Percentiles rank a stretch among this genome's conserved stretches.
phyloP scores from a whole-genome alignment of 2,888 invertebrate genomes.

The Dusona sp. region DNA sequence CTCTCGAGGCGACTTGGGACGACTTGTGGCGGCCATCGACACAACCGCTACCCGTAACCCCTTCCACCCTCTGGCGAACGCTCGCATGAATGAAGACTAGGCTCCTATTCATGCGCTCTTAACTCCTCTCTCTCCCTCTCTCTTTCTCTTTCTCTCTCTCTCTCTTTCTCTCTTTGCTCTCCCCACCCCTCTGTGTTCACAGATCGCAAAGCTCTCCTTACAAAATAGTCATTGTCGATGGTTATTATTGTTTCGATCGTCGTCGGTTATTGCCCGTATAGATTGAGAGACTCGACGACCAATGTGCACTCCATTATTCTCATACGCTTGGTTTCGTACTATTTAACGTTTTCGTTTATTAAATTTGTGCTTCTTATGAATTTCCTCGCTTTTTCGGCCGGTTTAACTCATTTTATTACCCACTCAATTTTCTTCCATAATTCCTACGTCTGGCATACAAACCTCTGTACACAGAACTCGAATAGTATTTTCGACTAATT shows the following conservation, averaged over 20 bases:
- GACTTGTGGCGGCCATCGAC: slow-evolving; percentile 58
- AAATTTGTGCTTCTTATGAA: not conserved
- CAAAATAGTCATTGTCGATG: slow-evolving; percentile 77
- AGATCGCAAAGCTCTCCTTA: slow-evolving; percentile 71
- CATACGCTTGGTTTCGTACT: not conserved
- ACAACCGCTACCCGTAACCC: slow-evolving; percentile 30
- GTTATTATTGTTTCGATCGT: slow-evolving; percentile 60
- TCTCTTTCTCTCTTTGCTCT: slow-evolving; percentile 19
- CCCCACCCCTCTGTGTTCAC: slow-evolving; percentile 66
- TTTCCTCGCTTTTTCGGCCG: not conserved
- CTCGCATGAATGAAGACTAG: slow-evolving; percentile 80
- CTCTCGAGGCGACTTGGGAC: slow-evolving; percentile 31
- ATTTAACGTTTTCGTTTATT: not conserved
- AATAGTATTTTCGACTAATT: not conserved
- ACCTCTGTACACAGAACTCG: not conserved
- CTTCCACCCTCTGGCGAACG: slow-evolving; percentile 57
- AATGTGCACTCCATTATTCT: not conserved
- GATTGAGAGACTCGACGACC: not conserved
- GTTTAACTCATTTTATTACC: slow-evolving; percentile 19
- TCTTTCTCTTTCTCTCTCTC: slow-evolving; percentile 24
- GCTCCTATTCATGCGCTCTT: slow-evolving; percentile 77
- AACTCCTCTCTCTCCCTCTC: slow-evolving; percentile 19
- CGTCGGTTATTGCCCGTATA: slow-evolving; percentile 25
- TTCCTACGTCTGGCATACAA: not conserved
- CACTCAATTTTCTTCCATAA: not conserved